These are phyloP conservation scores for Miltochrista miniata DNA, from an alignment of 2,888 invertebrate species.

Conservation along the genomic window DNA sequence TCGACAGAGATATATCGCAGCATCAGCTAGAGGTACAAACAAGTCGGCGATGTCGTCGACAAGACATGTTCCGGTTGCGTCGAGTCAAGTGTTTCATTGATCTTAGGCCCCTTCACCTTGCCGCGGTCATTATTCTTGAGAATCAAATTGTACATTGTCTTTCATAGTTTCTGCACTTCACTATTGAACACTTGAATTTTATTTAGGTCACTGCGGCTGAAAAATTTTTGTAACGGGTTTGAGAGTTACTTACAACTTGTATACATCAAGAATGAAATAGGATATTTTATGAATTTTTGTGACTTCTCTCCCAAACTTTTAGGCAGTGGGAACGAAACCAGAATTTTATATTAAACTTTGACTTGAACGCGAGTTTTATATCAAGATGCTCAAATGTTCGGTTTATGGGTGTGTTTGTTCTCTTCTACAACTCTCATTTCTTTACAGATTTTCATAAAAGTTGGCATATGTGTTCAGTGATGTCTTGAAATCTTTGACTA, in stretches of 20 bases:
- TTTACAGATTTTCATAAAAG: too few relatives aligned
- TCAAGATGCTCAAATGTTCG: too few relatives aligned
- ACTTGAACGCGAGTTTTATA: too few relatives aligned
- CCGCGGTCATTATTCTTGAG: constrained; percentile 40
- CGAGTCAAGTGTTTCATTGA: constrained; percentile 50
- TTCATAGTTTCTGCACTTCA: constrained; percentile 61
- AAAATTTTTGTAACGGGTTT: constrained; percentile 3
- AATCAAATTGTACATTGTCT: constrained; percentile 51
- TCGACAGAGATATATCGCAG: constrained; percentile 76
- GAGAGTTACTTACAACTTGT: background rate
- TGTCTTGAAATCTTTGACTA: too few relatives aligned
- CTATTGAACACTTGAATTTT: constrained; percentile 48
- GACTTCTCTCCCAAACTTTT: too few relatives aligned
- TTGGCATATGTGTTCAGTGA: too few relatives aligned
- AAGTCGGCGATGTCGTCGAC: constrained; percentile 77
- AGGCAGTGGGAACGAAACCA: too few relatives aligned
- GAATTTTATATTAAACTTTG: too few relatives aligned
- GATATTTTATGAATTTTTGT: too few relatives aligned
- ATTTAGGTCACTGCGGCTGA: constrained; percentile 29
- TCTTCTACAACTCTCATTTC: too few relatives aligned
- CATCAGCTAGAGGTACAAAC: constrained; percentile 72
- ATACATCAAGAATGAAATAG: too few relatives aligned
- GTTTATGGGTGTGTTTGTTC: too few relatives aligned
- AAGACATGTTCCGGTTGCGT: constrained; percentile 60
- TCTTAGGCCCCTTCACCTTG: constrained; percentile 51